Percentiles rank a stretch among this genome's conserved stretches.
Conservation (phyloP, 92 coral and sea anemone species). For the Zoanthus gigantus region DNA sequence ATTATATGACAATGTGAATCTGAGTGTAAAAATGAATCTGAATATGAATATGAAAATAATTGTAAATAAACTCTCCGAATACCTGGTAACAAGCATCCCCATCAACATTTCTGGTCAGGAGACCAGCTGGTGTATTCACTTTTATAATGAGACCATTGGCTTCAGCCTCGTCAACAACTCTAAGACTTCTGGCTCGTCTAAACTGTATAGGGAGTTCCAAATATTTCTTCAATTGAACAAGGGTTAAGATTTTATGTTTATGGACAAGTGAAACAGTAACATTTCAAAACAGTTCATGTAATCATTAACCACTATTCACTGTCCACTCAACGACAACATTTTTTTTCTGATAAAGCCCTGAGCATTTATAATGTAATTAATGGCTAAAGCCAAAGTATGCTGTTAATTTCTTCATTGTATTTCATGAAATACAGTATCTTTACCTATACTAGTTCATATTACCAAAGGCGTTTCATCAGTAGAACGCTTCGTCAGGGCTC, state of each 20-base stretch:
- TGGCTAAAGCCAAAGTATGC: not conserved
- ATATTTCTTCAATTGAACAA: not conserved
- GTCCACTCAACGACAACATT: too few species aligned
- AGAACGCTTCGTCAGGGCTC: too few species aligned
- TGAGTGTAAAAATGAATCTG: not conserved
- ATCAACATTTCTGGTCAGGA: not conserved
- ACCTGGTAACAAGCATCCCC: not conserved
- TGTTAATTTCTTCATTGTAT: not conserved
- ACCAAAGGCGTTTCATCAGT: too few species aligned
- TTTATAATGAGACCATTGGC: not conserved
- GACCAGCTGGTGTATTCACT: not conserved
- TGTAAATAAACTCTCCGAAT: not conserved
- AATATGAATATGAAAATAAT: not conserved
- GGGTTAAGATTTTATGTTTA: not conserved
- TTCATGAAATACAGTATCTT: not conserved
- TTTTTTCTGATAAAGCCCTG: not conserved
- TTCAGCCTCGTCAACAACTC: not conserved
- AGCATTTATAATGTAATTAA: not conserved
- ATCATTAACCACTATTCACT: too few species aligned
- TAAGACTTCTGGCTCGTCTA: not conserved
- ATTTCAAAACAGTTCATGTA: not conserved
- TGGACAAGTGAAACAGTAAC: not conserved
- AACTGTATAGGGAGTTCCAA: not conserved
- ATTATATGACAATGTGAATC: not conserved
- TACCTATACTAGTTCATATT: not conserved